These are phyloP conservation scores for Papilio aristodemus DNA, from an alignment of 1,140 invertebrate species.

Conservation along the genomic window DNA sequence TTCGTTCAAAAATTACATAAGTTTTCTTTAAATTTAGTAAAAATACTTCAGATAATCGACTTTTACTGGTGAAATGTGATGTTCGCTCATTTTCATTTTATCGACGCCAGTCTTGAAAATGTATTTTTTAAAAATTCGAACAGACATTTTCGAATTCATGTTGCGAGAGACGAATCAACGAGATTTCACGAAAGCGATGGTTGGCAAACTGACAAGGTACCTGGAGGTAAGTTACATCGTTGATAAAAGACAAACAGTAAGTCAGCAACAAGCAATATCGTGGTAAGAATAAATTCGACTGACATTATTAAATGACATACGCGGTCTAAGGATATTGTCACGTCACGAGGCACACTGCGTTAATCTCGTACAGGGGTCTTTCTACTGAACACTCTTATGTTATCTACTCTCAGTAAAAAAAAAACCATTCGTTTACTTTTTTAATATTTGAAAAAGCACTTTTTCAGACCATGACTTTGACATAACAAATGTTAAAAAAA, in stretches of 20 bases:
- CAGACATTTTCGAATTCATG: too few species aligned
- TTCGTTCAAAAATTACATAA: too few species aligned
- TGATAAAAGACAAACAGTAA: not conserved
- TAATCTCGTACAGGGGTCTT: slow-evolving; percentile 54
- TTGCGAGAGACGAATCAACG: too few species aligned
- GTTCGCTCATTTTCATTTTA: too few species aligned
- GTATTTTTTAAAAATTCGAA: too few species aligned
- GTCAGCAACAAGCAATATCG: not conserved
- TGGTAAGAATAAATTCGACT: slow-evolving; percentile 32
- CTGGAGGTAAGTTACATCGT: too few species aligned
- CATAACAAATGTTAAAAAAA: slow-evolving; percentile 29
- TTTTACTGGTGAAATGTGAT: too few species aligned
- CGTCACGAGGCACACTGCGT: slow-evolving; percentile 59
- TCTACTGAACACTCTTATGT: slow-evolving; percentile 61
- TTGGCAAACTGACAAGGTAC: too few species aligned
- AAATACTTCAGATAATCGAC: too few species aligned
- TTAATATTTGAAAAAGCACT: slow-evolving; percentile 60
- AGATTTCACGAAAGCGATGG: too few species aligned
- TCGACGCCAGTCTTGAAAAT: too few species aligned
- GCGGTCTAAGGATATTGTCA: slow-evolving; percentile 60
- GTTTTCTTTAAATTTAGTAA: too few species aligned
- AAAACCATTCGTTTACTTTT: slow-evolving; percentile 40
- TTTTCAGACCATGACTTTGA: slow-evolving; percentile 53
- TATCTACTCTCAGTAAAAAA: slow-evolving; percentile 49
- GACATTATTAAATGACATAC: slow-evolving; percentile 35